A percentile compares a stretch with the other conserved stretches of the same genome.
phyloP scores from a whole-genome alignment of 2,888 invertebrate genomes.

The Aphodius sticticus region DNA sequence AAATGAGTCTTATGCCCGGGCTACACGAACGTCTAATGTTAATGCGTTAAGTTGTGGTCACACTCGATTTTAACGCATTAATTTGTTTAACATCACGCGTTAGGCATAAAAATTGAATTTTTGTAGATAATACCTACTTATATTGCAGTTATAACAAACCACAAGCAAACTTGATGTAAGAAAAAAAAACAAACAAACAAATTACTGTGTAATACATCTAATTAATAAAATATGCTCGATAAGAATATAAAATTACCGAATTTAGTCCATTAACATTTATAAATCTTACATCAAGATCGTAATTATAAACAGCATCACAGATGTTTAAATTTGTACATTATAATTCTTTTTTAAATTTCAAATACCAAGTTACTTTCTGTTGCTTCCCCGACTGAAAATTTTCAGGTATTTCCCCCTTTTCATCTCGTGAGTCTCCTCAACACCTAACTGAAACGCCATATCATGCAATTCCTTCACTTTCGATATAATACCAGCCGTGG shows the following conservation, averaged over 20 bases:
- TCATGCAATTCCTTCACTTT: constrained; percentile 96
- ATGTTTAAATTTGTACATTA: not conserved
- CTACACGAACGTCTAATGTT: too few relatives aligned
- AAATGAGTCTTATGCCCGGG: too few relatives aligned
- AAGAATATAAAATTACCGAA: too few relatives aligned
- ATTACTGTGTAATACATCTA: not conserved
- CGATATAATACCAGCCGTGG: constrained; percentile 84
- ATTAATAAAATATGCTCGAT: too few relatives aligned
- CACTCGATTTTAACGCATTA: too few relatives aligned
- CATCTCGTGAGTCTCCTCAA: constrained; percentile 97
- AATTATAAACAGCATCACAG: not conserved
- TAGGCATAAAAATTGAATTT: too few relatives aligned
- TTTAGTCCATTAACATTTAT: too few relatives aligned
- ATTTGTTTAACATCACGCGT: too few relatives aligned
- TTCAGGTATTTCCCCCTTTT: constrained; percentile 94
- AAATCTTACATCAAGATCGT: too few relatives aligned
- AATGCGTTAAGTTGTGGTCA: too few relatives aligned
- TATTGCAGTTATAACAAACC: too few relatives aligned
- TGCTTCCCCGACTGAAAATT: constrained; percentile 67
- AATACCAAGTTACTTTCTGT: constrained; percentile 27
- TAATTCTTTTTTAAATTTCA: not conserved
- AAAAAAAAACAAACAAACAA: constrained; percentile 14
- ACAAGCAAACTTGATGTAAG: constrained; percentile 13
- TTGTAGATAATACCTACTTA: too few relatives aligned
- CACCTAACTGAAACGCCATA: constrained; percentile 90